A percentile compares a stretch with the other conserved stretches of the same genome.
Conservation (phyloP, 2,113 vertebrate genomes). For the Sander lucioperca region DNA sequence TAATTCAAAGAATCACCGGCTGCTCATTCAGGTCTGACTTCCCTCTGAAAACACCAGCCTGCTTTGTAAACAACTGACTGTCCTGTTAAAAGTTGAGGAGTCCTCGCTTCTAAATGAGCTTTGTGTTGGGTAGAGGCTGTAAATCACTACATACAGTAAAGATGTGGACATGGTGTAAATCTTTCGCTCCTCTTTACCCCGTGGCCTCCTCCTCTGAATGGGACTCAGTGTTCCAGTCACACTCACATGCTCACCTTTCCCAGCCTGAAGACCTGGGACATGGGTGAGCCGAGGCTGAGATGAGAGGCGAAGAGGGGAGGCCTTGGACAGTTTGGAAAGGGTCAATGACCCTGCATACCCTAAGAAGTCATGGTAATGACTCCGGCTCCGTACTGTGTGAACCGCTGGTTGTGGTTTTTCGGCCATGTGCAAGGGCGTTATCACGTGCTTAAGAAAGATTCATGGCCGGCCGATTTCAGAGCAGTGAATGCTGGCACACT, state of each 20-base stretch:
- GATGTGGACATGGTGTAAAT: slow-evolving; percentile 50
- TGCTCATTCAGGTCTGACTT: not conserved
- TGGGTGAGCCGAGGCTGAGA: slow-evolving; percentile 4
- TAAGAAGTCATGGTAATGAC: slow-evolving; percentile 25
- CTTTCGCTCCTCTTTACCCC: slow-evolving; percentile 33
- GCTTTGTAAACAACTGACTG: slow-evolving; percentile 38
- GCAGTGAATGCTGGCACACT: slow-evolving; percentile 40
- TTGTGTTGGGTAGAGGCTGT: slow-evolving; percentile 21
- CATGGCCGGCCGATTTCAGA: slow-evolving; percentile 40
- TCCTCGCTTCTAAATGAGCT: slow-evolving; percentile 26
- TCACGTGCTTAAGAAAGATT: slow-evolving; percentile 69
- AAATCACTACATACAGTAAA: slow-evolving; percentile 59
- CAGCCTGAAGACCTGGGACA: slow-evolving; percentile 24
- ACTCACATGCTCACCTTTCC: slow-evolving; percentile 57
- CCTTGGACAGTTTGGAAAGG: slow-evolving; percentile 9
- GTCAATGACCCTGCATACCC: slow-evolving; percentile 44
- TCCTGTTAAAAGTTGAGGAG: slow-evolving; percentile 24
- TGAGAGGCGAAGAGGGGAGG: slow-evolving; percentile 19
- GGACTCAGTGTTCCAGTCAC: slow-evolving; percentile 38
- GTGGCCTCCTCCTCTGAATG: slow-evolving; percentile 42
- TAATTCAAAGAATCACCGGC: not conserved
- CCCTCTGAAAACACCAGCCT: slow-evolving; percentile 20
- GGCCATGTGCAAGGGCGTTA: slow-evolving; percentile 40
- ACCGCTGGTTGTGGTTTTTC: slow-evolving; percentile 31
- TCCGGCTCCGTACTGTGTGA: slow-evolving; percentile 25